Percentiles rank a stretch among this genome's conserved stretches.
Conservation (phyloP, 2,888 invertebrate species). For the Pseudeuparius sepicola region DNA sequence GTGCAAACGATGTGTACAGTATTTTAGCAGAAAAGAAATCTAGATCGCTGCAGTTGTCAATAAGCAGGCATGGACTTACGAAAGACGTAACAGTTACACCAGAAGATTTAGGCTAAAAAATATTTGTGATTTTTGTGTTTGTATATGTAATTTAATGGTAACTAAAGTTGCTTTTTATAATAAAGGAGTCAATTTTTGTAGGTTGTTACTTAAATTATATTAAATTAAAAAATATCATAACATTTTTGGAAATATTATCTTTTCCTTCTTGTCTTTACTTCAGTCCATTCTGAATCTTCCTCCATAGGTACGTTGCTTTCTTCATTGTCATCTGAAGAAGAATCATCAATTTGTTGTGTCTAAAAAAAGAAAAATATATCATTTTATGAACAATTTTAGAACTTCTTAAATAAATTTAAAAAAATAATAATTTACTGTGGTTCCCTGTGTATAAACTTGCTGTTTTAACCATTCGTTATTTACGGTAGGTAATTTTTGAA, state of each 20-base stretch:
- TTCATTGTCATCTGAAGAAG: conserved; percentile 16
- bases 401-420: neutral
- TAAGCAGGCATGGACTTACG: conserved; percentile 41
- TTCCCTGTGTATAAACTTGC: conserved; percentile 1
- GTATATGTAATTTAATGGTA: no score
- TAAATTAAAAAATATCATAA: no score
- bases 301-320: conserved; percentile 27
- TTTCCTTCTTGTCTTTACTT: conserved; percentile 42
- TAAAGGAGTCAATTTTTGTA: no score
- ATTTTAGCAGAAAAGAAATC: conserved; percentile 29
- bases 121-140: neutral
- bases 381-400: no score
- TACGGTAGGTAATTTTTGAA: conserved; percentile 49
- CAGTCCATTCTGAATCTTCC: conserved; percentile 58
- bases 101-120: conserved; percentile 36
- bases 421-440: neutral
- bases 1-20: conserved; percentile 25
- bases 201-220: no score
- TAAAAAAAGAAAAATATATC: neutral
- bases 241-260: conserved; percentile 15
- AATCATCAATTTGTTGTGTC: no score
- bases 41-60: conserved; percentile 40
- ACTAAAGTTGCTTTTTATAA: no score
- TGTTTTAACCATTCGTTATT: conserved; percentile 34
- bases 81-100: conserved; percentile 43